phyloP scores from a whole-genome alignment of 2,888 invertebrate genomes.

The Amblyjoppa proteus region DNA sequence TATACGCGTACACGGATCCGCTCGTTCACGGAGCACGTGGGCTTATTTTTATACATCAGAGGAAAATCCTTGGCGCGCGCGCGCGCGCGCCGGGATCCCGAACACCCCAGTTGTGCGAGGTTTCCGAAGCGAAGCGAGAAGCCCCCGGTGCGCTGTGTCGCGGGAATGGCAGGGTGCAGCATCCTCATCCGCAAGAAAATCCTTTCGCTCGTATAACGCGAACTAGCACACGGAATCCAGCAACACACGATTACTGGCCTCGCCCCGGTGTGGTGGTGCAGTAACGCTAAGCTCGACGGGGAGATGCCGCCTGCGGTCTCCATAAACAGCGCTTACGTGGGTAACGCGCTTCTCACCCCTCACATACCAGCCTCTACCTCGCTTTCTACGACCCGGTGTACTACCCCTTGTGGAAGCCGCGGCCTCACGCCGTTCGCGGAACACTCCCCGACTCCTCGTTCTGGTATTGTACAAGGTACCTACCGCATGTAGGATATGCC shows the following conservation, averaged over 20 bases:
- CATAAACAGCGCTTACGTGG: slow-evolving; percentile 83
- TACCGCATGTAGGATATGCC: slow-evolving; percentile 9
- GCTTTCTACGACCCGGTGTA: slow-evolving; percentile 21
- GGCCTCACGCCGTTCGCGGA: slow-evolving; percentile 44
- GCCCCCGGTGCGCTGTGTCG: slow-evolving; percentile 14
- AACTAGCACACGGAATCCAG: slow-evolving; percentile 25
- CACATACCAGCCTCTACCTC: slow-evolving; percentile 15
- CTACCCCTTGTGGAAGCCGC: slow-evolving; percentile 36
- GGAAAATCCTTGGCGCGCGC: slow-evolving; percentile 55
- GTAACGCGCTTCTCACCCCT: slow-evolving; percentile 66
- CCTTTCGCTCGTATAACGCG: slow-evolving; percentile 66
- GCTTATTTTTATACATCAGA: slow-evolving; percentile 64
- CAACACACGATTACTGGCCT: slow-evolving; percentile 72
- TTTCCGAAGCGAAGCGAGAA: slow-evolving; percentile 39
- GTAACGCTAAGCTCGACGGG: slow-evolving; percentile 82
- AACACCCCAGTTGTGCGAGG: neutral
- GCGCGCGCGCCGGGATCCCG: neutral
- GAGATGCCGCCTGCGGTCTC: slow-evolving; percentile 81
- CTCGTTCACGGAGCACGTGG: slow-evolving; percentile 37
- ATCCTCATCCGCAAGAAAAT: slow-evolving; percentile 65
- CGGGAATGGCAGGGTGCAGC: slow-evolving; percentile 48
- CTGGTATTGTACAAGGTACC: slow-evolving; percentile 23
- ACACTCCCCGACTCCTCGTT: slow-evolving; percentile 53
- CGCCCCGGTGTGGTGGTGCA: slow-evolving; percentile 71
- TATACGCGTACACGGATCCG: slow-evolving; percentile 42